Evolutionary conservation across 2,888 invertebrate species (phyloP).

Genomic region (Limnephilus auricula): DNA sequence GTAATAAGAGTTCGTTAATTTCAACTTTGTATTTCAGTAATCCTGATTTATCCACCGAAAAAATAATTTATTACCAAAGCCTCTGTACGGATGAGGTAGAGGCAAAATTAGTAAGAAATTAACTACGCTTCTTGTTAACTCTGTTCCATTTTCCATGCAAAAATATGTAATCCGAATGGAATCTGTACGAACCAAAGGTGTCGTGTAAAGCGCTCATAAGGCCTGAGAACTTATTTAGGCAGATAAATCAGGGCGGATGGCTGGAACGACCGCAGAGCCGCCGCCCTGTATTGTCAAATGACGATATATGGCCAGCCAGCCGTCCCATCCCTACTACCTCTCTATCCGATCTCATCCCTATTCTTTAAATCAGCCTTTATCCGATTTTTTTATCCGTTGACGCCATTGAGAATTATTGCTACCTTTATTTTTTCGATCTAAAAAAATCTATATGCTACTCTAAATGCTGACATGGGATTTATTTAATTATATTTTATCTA

Average conservation of each 20-base stretch:
- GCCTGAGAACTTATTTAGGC: constrained; percentile 19
- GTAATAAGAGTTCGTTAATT: too few relatives aligned
- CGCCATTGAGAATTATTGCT: not conserved
- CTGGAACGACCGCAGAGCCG: constrained; percentile 3
- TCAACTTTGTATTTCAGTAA: too few relatives aligned
- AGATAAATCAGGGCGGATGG: constrained; percentile 24
- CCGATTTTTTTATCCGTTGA: not conserved
- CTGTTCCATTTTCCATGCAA: too few relatives aligned
- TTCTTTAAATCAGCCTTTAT: not conserved
- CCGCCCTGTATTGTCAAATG: constrained; percentile 36
- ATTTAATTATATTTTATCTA: too few relatives aligned
- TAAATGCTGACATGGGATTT: too few relatives aligned
- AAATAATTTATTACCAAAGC: too few relatives aligned
- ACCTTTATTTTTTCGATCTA: not conserved
- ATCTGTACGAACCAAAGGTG: too few relatives aligned
- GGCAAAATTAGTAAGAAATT: too few relatives aligned
- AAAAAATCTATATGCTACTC: not conserved
- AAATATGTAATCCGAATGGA: too few relatives aligned
- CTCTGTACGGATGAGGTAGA: too few relatives aligned
- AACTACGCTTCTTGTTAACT: too few relatives aligned
- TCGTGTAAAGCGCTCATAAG: not conserved
- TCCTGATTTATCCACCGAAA: too few relatives aligned
- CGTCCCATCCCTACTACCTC: not conserved
- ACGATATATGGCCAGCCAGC: not conserved
- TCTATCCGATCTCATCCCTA: not conserved